Base-by-base conservation (phyloP, 1,140 invertebrate species). In the Protaetia brevitarsis region DNA sequence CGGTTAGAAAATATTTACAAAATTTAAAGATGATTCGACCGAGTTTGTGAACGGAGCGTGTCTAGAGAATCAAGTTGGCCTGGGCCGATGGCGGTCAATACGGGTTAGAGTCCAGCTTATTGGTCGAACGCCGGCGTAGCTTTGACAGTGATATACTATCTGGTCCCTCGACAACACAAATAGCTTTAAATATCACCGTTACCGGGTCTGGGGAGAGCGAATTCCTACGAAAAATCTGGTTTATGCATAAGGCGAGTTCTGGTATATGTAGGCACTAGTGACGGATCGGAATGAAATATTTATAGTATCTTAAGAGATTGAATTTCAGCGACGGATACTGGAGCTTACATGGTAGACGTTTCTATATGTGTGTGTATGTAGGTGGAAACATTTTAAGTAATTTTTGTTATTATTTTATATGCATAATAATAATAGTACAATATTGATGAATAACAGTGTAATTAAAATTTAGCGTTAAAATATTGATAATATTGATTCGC, bases 61-160 rank as follows among this genome's bases (percentile, higher is more conserved):
- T 13, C 29, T 19, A 10, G 19, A 23, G 41, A 19, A 51, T 7
- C 41, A 51, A 51, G 41, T 51, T 51, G 19, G 34, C 61, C 61
- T 13, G 34, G 34, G 21, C 37, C 37, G 61, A 63, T 63, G 61
- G 61, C 61, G 61, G 61, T 63, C 61, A 63, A 63, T 63, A 63
- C 61, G 26, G 31, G 61, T 41, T 41, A 10, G 23, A 13, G 13
- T 16, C 13, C n/a, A 41, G 61, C 61, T 29, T 19, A 63, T 63
- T 63, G 61, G 61, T 51, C 19, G 41, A 51, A 51, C 41, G 41
- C 29, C 61, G 26, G 61, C 61, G 11, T 41, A 37, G 4, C 61
- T 37, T n/a, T 63, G 28, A 63, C 36, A 63, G 61, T 63, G 61
- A 63, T 63, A 36, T 63, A 63, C 31, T 63, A 36, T 37, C 61